Evolutionary conservation across 2,797 vertebrate species (phyloP), one percentile per base, ranked within the genome.

Genomic region (Schizopygopsis pylzovi): DNA sequence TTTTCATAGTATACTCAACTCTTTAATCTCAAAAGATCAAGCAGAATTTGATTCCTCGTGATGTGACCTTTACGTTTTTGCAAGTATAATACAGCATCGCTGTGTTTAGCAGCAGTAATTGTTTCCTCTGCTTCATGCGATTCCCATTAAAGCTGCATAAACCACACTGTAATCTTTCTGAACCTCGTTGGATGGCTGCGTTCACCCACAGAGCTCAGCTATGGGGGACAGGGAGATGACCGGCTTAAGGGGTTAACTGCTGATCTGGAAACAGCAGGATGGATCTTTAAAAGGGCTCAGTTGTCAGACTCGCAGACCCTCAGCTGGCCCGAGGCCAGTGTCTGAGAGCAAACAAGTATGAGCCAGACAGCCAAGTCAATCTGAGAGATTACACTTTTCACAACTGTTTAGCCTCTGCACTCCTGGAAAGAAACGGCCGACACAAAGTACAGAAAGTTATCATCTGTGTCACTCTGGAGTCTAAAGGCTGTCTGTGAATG

Each of bases 181-280:
- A 85, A 85, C 76, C 67, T 33, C 28, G 12, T 15, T 65, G 68
- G 84, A 85, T 61, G 56, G 67, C 78, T 81, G 67, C 47, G 54
- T 81, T 81, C 84, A 73, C 67, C 70, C 78, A 85, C 77, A 67
- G 71, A 73, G 84, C 70, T 85, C 79, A 65, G 70, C 84, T 67
- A 85, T 3, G 77, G 83, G 76, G 68, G 67, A 85, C 41, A 16
- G 25, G 8, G 59, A 85, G 79, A 67, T 85, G 84, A 81, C 84
- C 78, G 37, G 59, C 79, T 85, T 85, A 81, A 79, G 84, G 84
- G 84, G 84, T 85, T 85, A 86, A 65, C 89, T 79, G 84, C 89
- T 94, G 92, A 95, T 94, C 94, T 92, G 43, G 91, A 93, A 93
- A 94, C 93, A 95, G 94, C 93, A 94, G 94, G 92, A 91, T 83